Conservation (phyloP, 2,888 invertebrate species). For the Stenurella melanura region DNA sequence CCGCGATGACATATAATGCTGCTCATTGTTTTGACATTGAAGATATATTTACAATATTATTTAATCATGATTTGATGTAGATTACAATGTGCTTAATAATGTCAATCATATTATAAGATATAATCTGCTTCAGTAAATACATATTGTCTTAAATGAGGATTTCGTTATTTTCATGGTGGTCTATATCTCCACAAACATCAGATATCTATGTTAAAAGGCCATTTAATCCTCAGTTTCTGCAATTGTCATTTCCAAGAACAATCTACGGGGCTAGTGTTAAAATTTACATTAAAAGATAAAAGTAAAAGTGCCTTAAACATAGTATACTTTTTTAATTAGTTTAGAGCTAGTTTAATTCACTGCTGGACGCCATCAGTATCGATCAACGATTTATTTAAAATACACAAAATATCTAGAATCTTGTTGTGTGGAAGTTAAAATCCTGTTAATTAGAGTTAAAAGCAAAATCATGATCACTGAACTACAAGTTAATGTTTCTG, state of each 20-base stretch:
- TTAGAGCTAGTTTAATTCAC: constrained; percentile 27
- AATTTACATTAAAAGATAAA: constrained; percentile 57
- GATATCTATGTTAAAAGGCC: constrained; percentile 49
- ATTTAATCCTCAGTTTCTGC: constrained; percentile 51
- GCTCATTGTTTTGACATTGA: background rate
- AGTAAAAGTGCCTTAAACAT: constrained; percentile 49
- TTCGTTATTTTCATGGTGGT: constrained; percentile 45
- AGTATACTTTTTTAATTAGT: constrained; percentile 53
- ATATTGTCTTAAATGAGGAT: background rate
- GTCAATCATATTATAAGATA: background rate
- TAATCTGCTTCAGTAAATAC: background rate
- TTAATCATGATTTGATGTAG: background rate
- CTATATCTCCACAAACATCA: constrained; percentile 48
- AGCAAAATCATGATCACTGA: constrained; percentile 64
- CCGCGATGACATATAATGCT: too few relatives aligned
- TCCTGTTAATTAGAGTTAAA: constrained; percentile 65
- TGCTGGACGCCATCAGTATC: constrained; percentile 39
- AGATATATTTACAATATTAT: constrained; percentile 2
- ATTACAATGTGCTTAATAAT: constrained; percentile 1
- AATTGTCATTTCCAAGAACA: constrained; percentile 57
- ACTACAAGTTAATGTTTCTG: constrained; percentile 67
- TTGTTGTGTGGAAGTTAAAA: constrained; percentile 52
- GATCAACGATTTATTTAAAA: constrained; percentile 53
- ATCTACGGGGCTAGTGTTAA: constrained; percentile 51
- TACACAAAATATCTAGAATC: constrained; percentile 57